Conservation (phyloP, 92 coral and sea anemone species). For the Desmophyllum pertusum region DNA sequence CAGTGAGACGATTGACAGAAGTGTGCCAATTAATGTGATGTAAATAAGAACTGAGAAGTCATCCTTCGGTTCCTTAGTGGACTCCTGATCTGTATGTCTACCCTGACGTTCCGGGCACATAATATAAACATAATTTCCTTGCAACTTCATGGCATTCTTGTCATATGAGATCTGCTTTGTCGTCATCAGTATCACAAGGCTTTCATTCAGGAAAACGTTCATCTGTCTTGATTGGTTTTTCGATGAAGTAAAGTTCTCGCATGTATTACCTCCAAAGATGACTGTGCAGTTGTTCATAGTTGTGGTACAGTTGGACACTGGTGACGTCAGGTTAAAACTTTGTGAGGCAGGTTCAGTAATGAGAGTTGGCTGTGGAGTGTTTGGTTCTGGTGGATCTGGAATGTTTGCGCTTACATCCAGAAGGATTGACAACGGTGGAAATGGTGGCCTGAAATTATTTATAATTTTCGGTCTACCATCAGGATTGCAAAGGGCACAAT, state of each 20-base stretch:
- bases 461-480: neutral
- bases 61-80: neutral
- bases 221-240: neutral
- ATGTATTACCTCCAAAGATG: neutral
- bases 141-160: neutral
- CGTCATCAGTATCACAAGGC: neutral
- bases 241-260: neutral
- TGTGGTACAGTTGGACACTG: neutral
- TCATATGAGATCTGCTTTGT: neutral
- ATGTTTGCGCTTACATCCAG: slow-evolving; percentile 18
- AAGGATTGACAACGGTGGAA: neutral
- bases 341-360: neutral
- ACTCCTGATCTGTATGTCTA: neutral
- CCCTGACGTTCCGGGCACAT: neutral
- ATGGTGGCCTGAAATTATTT: neutral
- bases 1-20: slow-evolving; percentile 22
- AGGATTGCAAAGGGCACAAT: slow-evolving; percentile 35
- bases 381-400: neutral
- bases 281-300: slow-evolving; percentile 8
- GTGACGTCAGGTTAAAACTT: neutral
- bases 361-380: neutral
- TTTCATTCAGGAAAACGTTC: neutral
- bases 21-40: slow-evolving; percentile 12
- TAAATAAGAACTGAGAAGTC: neutral
- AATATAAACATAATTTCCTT: neutral